phyloP scores from a whole-genome alignment of 2,113 vertebrate genomes.

The Callionymus lyra region DNA sequence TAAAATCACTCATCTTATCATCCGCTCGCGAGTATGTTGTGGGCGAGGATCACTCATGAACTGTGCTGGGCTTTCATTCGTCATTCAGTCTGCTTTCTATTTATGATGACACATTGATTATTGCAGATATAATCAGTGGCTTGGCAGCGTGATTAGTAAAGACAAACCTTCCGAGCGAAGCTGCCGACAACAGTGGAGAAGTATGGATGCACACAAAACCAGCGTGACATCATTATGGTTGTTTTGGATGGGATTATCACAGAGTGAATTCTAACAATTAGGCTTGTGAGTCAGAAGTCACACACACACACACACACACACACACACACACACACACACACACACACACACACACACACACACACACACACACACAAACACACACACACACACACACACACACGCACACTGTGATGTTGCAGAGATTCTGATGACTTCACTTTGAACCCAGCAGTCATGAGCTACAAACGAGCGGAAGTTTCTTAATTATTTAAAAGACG shows the following conservation, averaged over 20 bases:
- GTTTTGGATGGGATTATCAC: conserved; percentile 14
- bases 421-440: conserved; percentile 14
- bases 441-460: conserved; percentile 12
- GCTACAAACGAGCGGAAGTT: conserved; percentile 4
- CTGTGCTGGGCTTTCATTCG: conserved; percentile 16
- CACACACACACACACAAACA: not conserved
- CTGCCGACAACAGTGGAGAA: not conserved
- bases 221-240: too few relatives aligned
- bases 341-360: not conserved
- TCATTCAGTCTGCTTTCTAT: conserved; percentile 13
- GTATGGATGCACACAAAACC: conserved; percentile 15
- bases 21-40: conserved; percentile 13
- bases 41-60: conserved; percentile 11
- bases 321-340: conserved; percentile 1
- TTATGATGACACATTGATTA: conserved; percentile 40
- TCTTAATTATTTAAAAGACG: conserved; percentile 3
- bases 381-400: not conserved
- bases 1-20: conserved; percentile 29
- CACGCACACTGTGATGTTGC: too few relatives aligned
- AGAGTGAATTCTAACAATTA: conserved; percentile 18
- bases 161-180: conserved; percentile 13
- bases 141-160: conserved; percentile 36
- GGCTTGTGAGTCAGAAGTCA: not conserved
- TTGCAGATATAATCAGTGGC: conserved; percentile 36
- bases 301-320: not conserved